phyloP scores from a whole-genome alignment of 92 coral and sea anemone genomes.

The Desmophyllum pertusum region DNA sequence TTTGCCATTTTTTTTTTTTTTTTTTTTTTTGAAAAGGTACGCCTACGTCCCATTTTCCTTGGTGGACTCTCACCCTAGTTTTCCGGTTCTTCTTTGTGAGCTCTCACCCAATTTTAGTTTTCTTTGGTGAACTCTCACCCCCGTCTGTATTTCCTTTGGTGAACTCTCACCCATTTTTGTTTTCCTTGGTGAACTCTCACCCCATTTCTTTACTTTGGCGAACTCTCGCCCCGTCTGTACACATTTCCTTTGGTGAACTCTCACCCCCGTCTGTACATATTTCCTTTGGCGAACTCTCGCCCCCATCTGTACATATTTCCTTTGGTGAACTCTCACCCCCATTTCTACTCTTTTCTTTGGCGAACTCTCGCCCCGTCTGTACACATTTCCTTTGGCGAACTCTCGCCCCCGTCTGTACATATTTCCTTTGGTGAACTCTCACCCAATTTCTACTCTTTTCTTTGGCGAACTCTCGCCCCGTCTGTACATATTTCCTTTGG shows the following conservation, averaged over 20 bases:
- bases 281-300: not conserved
- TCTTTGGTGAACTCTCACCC: slow-evolving; percentile 2
- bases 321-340: slow-evolving; percentile 7
- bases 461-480: no score
- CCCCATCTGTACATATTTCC: not conserved
- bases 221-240: no score
- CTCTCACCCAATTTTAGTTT: not conserved
- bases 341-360: not conserved
- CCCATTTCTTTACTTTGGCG: not conserved
- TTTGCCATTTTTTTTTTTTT: no score
- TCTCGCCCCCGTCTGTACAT: slow-evolving; percentile 5
- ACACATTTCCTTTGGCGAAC: not conserved
- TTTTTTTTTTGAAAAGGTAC: no score
- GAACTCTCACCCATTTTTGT: slow-evolving; percentile 9
- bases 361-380: not conserved
- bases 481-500: not conserved
- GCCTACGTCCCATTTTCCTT: not conserved
- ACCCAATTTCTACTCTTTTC: not conserved
- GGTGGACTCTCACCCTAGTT: slow-evolving; percentile 3
- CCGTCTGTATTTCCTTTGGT: not conserved
- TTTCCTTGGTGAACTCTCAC: not conserved
- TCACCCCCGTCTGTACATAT: not conserved
- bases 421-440: not conserved
- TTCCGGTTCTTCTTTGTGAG: not conserved
- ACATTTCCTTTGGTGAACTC: not conserved